Evolutionary conservation across 2,797 vertebrate species (phyloP).

Genomic region (Rhinogobio ventralis): DNA sequence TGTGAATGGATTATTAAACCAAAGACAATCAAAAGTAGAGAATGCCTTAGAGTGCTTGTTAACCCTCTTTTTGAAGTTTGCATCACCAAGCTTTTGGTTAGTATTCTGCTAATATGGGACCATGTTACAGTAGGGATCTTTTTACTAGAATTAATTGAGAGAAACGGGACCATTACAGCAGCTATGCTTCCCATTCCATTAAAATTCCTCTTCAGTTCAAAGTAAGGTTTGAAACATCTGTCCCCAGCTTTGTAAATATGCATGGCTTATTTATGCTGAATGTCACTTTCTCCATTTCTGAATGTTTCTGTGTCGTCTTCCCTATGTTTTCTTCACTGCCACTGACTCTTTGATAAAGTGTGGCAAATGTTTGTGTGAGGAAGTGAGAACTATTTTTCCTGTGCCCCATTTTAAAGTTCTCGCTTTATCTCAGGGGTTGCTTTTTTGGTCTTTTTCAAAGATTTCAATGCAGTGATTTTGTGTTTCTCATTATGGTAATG

Average conservation of each 20-base stretch:
- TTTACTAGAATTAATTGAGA: conserved; percentile 26
- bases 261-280: conserved; percentile 58
- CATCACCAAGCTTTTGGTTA: background rate
- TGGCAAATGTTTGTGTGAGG: conserved; percentile 30
- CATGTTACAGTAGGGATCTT: conserved; percentile 34
- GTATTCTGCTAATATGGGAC: conserved; percentile 31
- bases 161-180: conserved; percentile 40
- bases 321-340: conserved; percentile 36
- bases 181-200: conserved; percentile 52
- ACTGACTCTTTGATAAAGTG: conserved; percentile 60
- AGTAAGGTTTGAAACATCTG: conserved; percentile 3
- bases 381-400: conserved; percentile 58
- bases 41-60: conserved; percentile 76
- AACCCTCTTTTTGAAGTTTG: conserved; percentile 10
- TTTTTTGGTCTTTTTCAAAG: conserved; percentile 30
- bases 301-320: conserved; percentile 9
- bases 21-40: conserved; percentile 79
- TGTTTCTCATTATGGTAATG: conserved; percentile 35
- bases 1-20: conserved; percentile 64
- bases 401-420: conserved; percentile 34
- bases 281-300: conserved; percentile 22
- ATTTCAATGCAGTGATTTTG: conserved; percentile 36
- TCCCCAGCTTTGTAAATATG: conserved; percentile 56
- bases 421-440: conserved; percentile 57
- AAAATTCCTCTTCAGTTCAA: conserved; percentile 15